A percentile compares a stretch with the other conserved stretches of the same genome.
phyloP scores from a whole-genome alignment of 2,113 vertebrate species.

The Burhinus oedicnemus region DNA sequence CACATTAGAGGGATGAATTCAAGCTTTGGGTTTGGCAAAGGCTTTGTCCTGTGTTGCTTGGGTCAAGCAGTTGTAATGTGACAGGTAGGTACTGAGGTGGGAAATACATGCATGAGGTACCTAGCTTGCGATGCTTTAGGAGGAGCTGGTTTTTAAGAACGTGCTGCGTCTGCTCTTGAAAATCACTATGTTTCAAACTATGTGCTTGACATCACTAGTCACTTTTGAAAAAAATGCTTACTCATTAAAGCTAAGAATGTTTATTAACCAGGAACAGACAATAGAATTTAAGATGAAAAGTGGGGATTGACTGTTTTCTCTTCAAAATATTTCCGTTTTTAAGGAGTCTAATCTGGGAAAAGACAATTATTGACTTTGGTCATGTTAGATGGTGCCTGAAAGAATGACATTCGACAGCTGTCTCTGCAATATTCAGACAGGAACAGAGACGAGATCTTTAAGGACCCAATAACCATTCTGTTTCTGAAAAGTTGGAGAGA shows the following conservation, averaged over 20 bases:
- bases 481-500: neutral
- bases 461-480: neutral
- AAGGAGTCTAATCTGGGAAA: neutral
- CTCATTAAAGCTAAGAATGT: neutral
- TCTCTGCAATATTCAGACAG: neutral
- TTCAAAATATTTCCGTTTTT: neutral
- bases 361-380: conserved; percentile 13
- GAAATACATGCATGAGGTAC: neutral
- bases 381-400: neutral
- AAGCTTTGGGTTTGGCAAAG: neutral
- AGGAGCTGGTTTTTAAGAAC: neutral
- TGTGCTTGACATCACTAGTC: neutral
- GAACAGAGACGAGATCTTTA: neutral
- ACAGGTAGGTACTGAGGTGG: neutral
- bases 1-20: neutral
- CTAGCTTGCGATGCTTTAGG: neutral
- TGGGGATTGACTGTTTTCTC: neutral
- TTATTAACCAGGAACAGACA: neutral
- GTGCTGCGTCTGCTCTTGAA: neutral
- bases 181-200: neutral
- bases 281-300: neutral
- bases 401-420: neutral
- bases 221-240: neutral
- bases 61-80: neutral
- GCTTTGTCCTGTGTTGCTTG: neutral